Base-by-base conservation (phyloP, 1,140 invertebrate genomes). In the Samia ricini region DNA sequence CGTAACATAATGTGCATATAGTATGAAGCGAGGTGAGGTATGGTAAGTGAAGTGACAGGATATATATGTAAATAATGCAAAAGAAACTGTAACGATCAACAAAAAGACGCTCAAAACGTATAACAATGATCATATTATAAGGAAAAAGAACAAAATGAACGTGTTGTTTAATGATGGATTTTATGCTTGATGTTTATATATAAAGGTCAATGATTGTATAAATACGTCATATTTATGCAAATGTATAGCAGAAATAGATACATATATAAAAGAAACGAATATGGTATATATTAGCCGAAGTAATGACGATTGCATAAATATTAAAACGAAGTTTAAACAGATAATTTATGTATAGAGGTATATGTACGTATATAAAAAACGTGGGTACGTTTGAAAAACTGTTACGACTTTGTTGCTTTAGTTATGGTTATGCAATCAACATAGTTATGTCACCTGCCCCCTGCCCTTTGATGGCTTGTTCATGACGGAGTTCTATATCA, bases 1-100 rank as follows among this genome's bases (percentile, higher is more conserved):
- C 84, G 85, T 88, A 87, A 88, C 85, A 85, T 81, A 85, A 83
- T 85, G 84, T 87, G 82, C 82, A 82, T 81, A 81, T 79, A 79
- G 61, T 84, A 89, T 83, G 69, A 87, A 83, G 87, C 83, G 60
- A 63, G 67, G 67, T 64, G 64, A 60, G 60, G 60, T 64, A 26
- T 22, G 58, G 20, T 23, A 58, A 18, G 19, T 19, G 42, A n/a
- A 29, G 33, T 20, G 23, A 20, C 10, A 58, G 29, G n/a, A 33
- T n/a, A 19, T 18, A 56, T 56, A 20, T 29, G 23, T n/a, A 56
- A 29, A 56, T 33, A 26, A n/a, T 8, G n/a, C 23, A 20, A 20
- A 22, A 21, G 51, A 20, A 52, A 23, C 26, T 26, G 26, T 26
- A 26, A 26, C 26, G 8, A 26, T 4, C 26, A 26, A 4, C 8